These are phyloP conservation scores for Lophius americanus DNA, from an alignment of 2,797 vertebrate species.

Conservation along the genomic window DNA sequence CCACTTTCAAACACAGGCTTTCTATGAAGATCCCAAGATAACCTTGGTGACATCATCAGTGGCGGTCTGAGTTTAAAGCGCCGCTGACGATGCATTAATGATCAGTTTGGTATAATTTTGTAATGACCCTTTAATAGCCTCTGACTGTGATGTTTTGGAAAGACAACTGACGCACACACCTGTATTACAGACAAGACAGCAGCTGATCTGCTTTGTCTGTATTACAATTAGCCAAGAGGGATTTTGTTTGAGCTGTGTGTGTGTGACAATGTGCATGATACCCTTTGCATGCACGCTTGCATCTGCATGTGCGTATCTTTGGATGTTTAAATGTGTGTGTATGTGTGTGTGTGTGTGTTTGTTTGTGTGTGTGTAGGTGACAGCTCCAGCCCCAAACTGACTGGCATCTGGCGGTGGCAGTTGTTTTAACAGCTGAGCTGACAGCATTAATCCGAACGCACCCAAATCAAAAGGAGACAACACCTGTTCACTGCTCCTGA, in stretches of 20 bases:
- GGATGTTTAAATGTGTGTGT: conserved; percentile 48
- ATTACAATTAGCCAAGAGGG: conserved; percentile 65
- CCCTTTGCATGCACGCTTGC: conserved; percentile 21
- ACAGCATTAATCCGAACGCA: conserved; percentile 99
- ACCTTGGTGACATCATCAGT: too few species aligned
- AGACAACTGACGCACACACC: conserved; percentile 63
- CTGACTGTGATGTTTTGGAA: conserved; percentile 54
- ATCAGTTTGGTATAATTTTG: conserved; percentile 24
- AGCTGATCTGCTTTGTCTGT: conserved; percentile 75
- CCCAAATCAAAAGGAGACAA: conserved; percentile 99
- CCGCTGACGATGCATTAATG: conserved; percentile 17
- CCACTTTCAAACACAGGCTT: neutral
- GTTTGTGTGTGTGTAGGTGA: conserved; percentile 81
- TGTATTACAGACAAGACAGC: conserved; percentile 66
- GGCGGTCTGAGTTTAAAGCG: neutral
- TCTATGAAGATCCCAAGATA: neutral
- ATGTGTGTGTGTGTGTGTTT: conserved; percentile 47
- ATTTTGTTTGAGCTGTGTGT: conserved; percentile 31
- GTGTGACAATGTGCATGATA: neutral
- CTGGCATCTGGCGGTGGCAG: conserved; percentile 99
- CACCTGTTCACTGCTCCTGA: conserved; percentile 99
- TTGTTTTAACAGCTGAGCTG: conserved; percentile 99
- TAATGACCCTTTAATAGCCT: conserved; percentile 26
- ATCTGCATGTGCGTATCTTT: conserved; percentile 40
- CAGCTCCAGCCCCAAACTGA: conserved; percentile 97